A percentile compares a stretch with the other conserved stretches of the same genome.
Evolutionary conservation across 2,113 vertebrate species (phyloP).

Genomic region (Eptesicus fuscus): DNA sequence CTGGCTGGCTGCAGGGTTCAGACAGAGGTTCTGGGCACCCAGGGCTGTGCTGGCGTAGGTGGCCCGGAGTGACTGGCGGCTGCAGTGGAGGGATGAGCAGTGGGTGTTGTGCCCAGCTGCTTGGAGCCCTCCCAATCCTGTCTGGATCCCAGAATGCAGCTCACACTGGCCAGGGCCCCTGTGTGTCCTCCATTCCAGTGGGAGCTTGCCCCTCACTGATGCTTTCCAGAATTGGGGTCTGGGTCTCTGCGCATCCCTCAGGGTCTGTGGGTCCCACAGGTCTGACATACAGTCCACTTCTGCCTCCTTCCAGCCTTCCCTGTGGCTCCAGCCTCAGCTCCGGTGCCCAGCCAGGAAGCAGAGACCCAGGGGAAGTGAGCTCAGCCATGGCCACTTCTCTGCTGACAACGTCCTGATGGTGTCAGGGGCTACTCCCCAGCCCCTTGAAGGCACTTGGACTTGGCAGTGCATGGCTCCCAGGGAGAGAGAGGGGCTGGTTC

Average conservation of each 20-base stretch:
- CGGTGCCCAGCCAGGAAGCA: constrained; percentile 72
- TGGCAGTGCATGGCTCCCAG: neutral
- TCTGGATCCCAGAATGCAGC: neutral
- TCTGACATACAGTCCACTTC: neutral
- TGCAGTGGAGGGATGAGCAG: neutral
- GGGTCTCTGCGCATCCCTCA: neutral
- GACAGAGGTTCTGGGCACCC: neutral
- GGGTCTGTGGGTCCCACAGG: neutral
- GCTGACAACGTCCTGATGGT: neutral
- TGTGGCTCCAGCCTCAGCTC: neutral
- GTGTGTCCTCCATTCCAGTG: accelerated
- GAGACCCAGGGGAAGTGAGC: neutral
- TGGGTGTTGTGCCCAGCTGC: neutral
- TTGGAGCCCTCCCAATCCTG: neutral
- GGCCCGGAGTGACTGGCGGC: neutral
- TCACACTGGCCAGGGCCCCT: neutral
- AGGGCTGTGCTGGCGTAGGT: too few relatives aligned
- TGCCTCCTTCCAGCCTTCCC: accelerated
- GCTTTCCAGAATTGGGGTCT: neutral
- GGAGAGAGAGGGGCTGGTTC: too few relatives aligned
- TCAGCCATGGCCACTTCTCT: neutral
- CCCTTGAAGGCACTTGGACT: neutral
- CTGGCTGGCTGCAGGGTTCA: neutral
- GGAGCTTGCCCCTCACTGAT: too few relatives aligned
- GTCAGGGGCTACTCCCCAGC: neutral